Percentiles rank a stretch among this genome's conserved stretches.
Conservation (phyloP, 2,113 vertebrate species). For the Ceyx melanurus region DNA sequence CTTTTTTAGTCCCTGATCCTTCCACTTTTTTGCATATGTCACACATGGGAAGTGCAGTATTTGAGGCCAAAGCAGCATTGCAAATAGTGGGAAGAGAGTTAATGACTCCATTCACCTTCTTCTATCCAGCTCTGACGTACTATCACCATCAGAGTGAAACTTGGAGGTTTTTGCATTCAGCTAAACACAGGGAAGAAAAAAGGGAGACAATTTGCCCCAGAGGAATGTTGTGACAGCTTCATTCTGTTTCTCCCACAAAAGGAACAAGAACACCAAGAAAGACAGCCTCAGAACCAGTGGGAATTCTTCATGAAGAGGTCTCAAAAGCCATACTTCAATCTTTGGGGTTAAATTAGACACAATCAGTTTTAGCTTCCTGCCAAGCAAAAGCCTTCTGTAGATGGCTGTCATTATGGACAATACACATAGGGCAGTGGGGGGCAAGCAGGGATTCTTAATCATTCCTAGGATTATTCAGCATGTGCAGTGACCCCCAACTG, state of each 20-base stretch:
- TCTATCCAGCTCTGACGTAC: background rate
- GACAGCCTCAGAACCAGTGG: background rate
- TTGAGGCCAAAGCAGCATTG: background rate
- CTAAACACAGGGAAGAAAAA: background rate
- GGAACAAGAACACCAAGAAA: background rate
- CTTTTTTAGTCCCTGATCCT: background rate
- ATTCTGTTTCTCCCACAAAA: background rate
- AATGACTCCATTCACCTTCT: background rate
- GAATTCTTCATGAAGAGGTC: background rate
- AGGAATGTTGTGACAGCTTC: background rate
- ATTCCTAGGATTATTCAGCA: background rate
- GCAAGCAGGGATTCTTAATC: background rate
- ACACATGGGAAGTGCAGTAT: background rate
- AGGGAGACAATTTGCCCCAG: background rate
- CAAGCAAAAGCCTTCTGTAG: background rate
- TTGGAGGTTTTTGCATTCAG: background rate
- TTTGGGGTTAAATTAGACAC: background rate
- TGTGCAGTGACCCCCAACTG: background rate
- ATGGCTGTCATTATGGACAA: background rate
- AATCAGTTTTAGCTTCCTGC: background rate
- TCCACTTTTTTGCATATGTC: background rate
- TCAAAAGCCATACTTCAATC: background rate
- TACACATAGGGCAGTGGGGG: background rate
- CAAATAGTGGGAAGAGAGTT: background rate
- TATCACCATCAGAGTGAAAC: background rate